phyloP scores from a whole-genome alignment of 2,113 vertebrate genomes.

The Cathartes aura region DNA sequence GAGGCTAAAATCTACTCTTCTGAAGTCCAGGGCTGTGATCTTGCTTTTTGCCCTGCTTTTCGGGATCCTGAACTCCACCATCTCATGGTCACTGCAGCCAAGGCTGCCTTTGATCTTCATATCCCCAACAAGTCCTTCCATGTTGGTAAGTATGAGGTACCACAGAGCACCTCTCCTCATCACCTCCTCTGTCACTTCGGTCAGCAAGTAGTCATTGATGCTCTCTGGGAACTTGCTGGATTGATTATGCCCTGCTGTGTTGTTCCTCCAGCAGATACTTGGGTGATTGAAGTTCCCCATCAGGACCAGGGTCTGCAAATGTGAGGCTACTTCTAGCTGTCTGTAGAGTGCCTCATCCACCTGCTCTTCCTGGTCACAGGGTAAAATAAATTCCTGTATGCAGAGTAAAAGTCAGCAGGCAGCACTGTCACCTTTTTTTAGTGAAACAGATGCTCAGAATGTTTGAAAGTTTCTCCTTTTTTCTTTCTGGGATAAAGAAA shows the following conservation, averaged over 20 bases:
- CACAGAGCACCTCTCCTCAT: not conserved
- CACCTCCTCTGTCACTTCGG: not conserved
- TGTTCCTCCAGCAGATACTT: not conserved
- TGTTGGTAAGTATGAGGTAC: not conserved
- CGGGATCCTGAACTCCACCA: not conserved
- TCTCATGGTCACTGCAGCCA: not conserved
- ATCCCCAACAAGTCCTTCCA: not conserved
- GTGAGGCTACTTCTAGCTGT: not conserved
- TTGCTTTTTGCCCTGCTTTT: not conserved
- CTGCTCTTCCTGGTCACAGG: not conserved
- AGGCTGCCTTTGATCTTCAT: not conserved
- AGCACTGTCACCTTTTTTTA: not conserved
- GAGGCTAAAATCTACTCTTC: not conserved
- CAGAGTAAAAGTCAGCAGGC: not conserved
- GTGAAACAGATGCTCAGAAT: not conserved
- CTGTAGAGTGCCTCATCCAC: not conserved
- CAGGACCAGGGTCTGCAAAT: not conserved
- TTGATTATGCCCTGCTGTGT: not conserved
- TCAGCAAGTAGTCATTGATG: accelerated
- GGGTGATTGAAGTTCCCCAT: not conserved
- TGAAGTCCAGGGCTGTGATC: not conserved
- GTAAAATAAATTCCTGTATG: not conserved
- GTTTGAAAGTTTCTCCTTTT: not conserved
- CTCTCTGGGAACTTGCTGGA: not conserved
- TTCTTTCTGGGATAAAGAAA: not conserved